Conservation (phyloP, 2,797 vertebrate genomes). For the Mormyrops attenuatus region DNA sequence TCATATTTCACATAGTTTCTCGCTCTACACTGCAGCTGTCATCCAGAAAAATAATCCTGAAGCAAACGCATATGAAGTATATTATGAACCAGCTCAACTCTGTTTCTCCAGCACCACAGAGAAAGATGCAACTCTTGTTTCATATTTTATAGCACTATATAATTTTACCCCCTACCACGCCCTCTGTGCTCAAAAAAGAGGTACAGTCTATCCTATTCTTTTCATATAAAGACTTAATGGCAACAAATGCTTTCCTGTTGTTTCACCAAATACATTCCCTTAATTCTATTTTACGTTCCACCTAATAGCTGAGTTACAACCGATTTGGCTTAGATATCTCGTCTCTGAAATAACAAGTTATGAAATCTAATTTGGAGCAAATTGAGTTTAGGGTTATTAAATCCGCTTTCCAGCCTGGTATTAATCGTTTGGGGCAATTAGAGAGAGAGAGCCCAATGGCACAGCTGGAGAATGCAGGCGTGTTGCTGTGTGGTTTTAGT, state of each 20-base stretch:
- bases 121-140: neutral
- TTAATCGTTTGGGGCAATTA: neutral
- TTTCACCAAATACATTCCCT: neutral
- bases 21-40: neutral
- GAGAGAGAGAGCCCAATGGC: neutral
- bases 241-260: neutral
- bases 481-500: too few species aligned
- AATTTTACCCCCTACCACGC: neutral
- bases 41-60: neutral
- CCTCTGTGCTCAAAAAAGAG: neutral
- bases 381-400: constrained; percentile 4
- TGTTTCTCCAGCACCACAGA: neutral
- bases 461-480: neutral
- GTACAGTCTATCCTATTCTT: neutral
- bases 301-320: neutral
- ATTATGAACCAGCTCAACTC: neutral
- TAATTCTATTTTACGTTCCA: neutral
- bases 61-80: neutral
- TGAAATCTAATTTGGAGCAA: neutral
- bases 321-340: neutral
- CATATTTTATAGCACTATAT: neutral
- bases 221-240: neutral
- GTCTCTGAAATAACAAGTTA: neutral
- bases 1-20: neutral
- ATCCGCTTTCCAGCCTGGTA: neutral